Evolutionary conservation across 2,113 vertebrate species (phyloP), one percentile per base, ranked within the genome.

Genomic region (Limanda limanda): DNA sequence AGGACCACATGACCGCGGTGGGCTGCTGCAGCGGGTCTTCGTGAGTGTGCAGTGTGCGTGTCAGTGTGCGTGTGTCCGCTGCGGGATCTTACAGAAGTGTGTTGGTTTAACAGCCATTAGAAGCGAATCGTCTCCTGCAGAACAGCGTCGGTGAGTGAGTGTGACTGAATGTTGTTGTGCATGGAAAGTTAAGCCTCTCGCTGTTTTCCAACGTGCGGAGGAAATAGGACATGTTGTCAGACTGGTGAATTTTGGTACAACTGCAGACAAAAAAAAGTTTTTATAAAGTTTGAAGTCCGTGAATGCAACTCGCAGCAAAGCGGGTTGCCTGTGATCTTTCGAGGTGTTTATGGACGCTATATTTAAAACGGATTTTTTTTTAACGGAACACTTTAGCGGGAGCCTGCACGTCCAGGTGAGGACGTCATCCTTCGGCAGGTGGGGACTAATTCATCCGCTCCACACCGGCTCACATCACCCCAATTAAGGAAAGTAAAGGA

Each of bases 141-240:
- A 20, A 54, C 10, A 18, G 5, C 47, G n/a, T 21, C 13, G 85
- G 86, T 89, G 20, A 85, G 89, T 90, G 12, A 2, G 25, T 15
- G 0, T 2, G 13, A 23, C 31, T 65, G 3, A 18, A 15, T 64
- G 60, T 59, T 25, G 1, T 7, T 72, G 66, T 60, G 68, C 64
- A 0, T 52, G 48, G 1, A 24, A 58, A 52, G 17, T 11, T 4
- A 1, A 54, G 3, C 20, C 20, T n/a, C 13, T n/a, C 18, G 20
- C 64, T 54, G 73, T 57, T 65, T 63, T 42, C 35, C 2, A 11
- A 18, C 55, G 47, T 2, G 52, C 25, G 7, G 17, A 23, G 35
- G 31, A 56, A n/a, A 0, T 10, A 0, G 21, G 17, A 51, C 23
- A 18, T 18, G 2, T 60, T 52, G 24, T 18, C 27, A 47, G 13